Conservation (phyloP, 2,113 vertebrate species). For the Tragelaphus imberbis region DNA sequence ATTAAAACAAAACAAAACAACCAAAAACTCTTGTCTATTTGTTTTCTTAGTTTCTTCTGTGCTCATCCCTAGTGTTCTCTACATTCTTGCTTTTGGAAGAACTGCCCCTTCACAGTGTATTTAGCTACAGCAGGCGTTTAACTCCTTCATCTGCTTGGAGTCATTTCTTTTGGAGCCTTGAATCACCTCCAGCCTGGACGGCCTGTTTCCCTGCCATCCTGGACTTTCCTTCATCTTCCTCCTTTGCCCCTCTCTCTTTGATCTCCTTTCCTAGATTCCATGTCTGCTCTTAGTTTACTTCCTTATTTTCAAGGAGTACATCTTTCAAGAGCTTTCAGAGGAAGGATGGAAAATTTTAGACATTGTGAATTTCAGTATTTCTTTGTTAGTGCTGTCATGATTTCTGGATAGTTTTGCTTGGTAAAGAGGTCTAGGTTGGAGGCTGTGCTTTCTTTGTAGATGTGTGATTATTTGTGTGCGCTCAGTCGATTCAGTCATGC, state of each 20-base stretch:
- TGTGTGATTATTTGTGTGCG: background rate
- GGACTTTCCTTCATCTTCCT: background rate
- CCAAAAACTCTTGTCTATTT: background rate
- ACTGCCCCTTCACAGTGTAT: background rate
- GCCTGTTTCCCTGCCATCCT: background rate
- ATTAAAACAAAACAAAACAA: fast-evolving
- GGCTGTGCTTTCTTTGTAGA: background rate
- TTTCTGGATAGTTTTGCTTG: background rate
- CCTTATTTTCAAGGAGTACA: background rate
- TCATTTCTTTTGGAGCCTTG: background rate
- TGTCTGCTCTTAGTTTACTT: background rate
- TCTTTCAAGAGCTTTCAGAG: background rate
- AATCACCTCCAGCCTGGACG: background rate
- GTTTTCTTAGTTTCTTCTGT: background rate
- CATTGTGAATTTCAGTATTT: background rate
- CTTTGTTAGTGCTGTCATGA: background rate
- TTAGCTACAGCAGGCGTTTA: background rate
- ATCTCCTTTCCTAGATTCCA: background rate
- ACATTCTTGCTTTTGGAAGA: background rate
- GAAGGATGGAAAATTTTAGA: background rate
- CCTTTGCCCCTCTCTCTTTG: background rate
- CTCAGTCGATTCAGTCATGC: background rate
- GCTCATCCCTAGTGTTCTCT: background rate
- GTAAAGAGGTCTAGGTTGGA: background rate
- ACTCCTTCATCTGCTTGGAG: background rate